Evolutionary conservation across 2,113 vertebrate species (phyloP), one percentile per base, ranked within the genome.

Genomic region (Neomonachus schauinslandi): DNA sequence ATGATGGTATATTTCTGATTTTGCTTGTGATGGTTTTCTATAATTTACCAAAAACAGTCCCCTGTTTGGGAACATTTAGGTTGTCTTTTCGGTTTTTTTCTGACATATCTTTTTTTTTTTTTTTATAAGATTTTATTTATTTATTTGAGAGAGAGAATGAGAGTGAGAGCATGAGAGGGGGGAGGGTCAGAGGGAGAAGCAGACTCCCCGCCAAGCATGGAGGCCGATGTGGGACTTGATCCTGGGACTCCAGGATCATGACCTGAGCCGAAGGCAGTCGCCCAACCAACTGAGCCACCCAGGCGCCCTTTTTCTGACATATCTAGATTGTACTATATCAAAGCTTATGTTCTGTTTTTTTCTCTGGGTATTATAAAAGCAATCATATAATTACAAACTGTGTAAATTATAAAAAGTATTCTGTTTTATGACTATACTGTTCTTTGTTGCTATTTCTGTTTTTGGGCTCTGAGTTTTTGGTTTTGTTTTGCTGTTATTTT

Each of bases 1-100:
- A 6, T 87, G 65, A 63, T 94, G 31, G 5, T 89, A 13, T 19
- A 21, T 90, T 92, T 97, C 19, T 72, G 8, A 51, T 82, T 95
- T 84, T 97, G 67, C n/a, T 95, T 94, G 61, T 92, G 39, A 13
- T 93, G 76, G 31, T 96, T 91, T 97, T 93, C 7, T 77, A 3
- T 95, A 69, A 91, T 92, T 97, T 93, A 93, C 26, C 87, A 19
- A 76, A 94, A 84, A 87, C 21, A 53, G 0, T 83, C 24, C 59
- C 42, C 55, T 59, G 15, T 95, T 88, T 95, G 42, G 51, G 67
- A 39, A 92, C n/a, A 92, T 89, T 92, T 77, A 83, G 51, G 24
- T 92, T 95, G 69, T 39, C 84, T 84, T 82, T 86, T 65, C 51
- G 36, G 26, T 63, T 18, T 93, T 49, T 90, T 81, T 91, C 63